phyloP scores from a whole-genome alignment of 1,140 invertebrate genomes.

The Drosophila varians region DNA sequence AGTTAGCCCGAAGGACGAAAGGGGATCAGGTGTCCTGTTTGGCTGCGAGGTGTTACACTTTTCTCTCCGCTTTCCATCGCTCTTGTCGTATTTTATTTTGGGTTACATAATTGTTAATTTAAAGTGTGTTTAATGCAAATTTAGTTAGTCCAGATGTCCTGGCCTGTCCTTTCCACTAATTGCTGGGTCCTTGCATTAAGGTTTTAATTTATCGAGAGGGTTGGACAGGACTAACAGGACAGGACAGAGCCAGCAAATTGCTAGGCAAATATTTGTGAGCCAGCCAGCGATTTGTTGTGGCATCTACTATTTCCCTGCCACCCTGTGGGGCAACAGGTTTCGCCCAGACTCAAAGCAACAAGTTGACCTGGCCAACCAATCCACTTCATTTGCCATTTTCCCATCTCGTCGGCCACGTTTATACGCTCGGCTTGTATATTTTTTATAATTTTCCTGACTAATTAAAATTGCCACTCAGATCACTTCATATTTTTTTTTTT shows the following conservation, averaged over 20 bases:
- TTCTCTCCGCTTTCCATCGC: constrained; percentile 21
- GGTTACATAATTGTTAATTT: constrained; percentile 77
- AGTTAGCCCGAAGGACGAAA: constrained; percentile 29
- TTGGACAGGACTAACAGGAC: background rate
- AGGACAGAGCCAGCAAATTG: constrained; percentile 54
- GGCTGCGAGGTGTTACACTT: constrained; percentile 50
- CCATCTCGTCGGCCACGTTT: background rate
- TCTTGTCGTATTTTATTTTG: constrained; percentile 10
- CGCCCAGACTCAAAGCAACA: constrained; percentile 46
- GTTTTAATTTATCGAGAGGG: constrained; percentile 54
- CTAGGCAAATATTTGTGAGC: constrained; percentile 64
- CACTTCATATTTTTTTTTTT: constrained; percentile 7
- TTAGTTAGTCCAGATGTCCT: constrained; percentile 36
- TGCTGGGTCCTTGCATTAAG: constrained; percentile 32
- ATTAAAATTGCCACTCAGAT: constrained; percentile 46
- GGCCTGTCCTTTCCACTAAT: constrained; percentile 16
- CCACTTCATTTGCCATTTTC: background rate
- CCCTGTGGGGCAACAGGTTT: constrained; percentile 36
- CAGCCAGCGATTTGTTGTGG: constrained; percentile 53
- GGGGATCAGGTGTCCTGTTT: constrained; percentile 55
- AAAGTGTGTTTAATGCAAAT: constrained; percentile 76
- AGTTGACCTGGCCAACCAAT: constrained; percentile 48
- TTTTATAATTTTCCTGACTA: constrained; percentile 15
- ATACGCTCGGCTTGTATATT: background rate
- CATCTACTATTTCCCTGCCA: constrained; percentile 15